Conservation (phyloP, 2,888 invertebrate genomes). For the Pasiphila rectangulata region DNA sequence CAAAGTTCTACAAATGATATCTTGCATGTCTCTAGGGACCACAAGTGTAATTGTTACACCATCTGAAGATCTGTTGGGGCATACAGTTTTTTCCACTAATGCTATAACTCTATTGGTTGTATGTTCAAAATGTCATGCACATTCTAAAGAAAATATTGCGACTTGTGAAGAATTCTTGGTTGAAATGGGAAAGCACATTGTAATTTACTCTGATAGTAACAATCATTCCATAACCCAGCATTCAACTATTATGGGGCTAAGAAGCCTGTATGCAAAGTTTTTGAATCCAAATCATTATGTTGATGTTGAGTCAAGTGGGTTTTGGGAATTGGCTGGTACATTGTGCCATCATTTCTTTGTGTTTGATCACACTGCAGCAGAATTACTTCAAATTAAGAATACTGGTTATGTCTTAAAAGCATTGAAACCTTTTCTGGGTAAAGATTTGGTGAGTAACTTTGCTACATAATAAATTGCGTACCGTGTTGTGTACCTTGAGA, state of each 20-base stretch:
- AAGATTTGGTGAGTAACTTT: slow-evolving; percentile 27
- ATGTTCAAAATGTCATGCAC: slow-evolving; percentile 60
- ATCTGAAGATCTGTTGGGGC: slow-evolving; percentile 40
- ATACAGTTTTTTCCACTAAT: slow-evolving; percentile 47
- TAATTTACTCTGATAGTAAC: slow-evolving; percentile 44
- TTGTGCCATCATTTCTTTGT: slow-evolving; percentile 66
- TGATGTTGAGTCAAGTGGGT: slow-evolving; percentile 47
- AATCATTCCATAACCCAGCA: slow-evolving; percentile 40
- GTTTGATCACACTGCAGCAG: slow-evolving; percentile 52
- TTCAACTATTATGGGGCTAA: slow-evolving; percentile 47
- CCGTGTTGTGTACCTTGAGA: background rate
- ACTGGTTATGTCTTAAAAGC: slow-evolving; percentile 50
- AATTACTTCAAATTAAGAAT: slow-evolving; percentile 54
- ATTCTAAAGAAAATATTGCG: slow-evolving; percentile 20
- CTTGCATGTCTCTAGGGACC: slow-evolving; percentile 60
- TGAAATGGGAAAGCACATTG: slow-evolving; percentile 37
- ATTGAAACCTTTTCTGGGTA: slow-evolving; percentile 51
- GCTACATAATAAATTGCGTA: background rate
- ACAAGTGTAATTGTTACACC: slow-evolving; percentile 42
- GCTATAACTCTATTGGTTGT: slow-evolving; percentile 45
- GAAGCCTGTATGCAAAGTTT: slow-evolving; percentile 60
- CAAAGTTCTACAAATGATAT: slow-evolving; percentile 49
- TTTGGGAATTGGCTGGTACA: slow-evolving; percentile 54
- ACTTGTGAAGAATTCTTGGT: slow-evolving; percentile 30
- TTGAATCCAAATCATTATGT: slow-evolving; percentile 57